Evolutionary conservation across 2,113 vertebrate species (phyloP).

Genomic region (Cynoglossus semilaevis): DNA sequence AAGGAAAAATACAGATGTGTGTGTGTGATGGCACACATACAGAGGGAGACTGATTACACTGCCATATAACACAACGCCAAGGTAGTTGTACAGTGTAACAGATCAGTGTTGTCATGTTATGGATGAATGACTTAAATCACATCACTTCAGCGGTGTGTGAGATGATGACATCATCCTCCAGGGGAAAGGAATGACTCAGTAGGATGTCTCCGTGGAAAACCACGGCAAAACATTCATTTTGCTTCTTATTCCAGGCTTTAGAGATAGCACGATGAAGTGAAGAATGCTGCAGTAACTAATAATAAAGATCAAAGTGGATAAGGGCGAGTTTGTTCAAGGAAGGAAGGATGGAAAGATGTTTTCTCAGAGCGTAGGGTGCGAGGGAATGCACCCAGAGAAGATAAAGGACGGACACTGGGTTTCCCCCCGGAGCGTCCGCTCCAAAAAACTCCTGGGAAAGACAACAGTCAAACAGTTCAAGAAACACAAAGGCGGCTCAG

Average conservation of each 20-base stretch:
- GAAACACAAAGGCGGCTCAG: conserved; percentile 46
- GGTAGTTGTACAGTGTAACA: neutral
- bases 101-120: conserved; percentile 19
- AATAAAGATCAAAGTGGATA: conserved; percentile 23
- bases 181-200: conserved; percentile 39
- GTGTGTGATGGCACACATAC: too few species aligned
- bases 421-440: conserved; percentile 31
- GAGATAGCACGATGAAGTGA: conserved; percentile 11
- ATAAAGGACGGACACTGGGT: conserved; percentile 34
- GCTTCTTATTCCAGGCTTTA: neutral
- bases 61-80: too few species aligned
- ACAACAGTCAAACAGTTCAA: conserved; percentile 38
- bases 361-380: conserved; percentile 16
- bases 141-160: conserved; percentile 32
- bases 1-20: too few species aligned
- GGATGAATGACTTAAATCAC: conserved; percentile 45
- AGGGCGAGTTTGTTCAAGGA: conserved; percentile 33
- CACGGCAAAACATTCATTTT: conserved; percentile 28
- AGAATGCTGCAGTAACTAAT: conserved; percentile 21
- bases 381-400: conserved; percentile 23
- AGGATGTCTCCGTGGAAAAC: conserved; percentile 6
- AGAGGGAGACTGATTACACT: too few species aligned
- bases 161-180: conserved; percentile 57
- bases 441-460: conserved; percentile 36
- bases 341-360: conserved; percentile 39